A percentile compares a stretch with the other conserved stretches of the same genome.
These are phyloP conservation scores for Nesidiocoris tenuis DNA, from an alignment of 2,888 invertebrate genomes.

Conservation along the genomic window DNA sequence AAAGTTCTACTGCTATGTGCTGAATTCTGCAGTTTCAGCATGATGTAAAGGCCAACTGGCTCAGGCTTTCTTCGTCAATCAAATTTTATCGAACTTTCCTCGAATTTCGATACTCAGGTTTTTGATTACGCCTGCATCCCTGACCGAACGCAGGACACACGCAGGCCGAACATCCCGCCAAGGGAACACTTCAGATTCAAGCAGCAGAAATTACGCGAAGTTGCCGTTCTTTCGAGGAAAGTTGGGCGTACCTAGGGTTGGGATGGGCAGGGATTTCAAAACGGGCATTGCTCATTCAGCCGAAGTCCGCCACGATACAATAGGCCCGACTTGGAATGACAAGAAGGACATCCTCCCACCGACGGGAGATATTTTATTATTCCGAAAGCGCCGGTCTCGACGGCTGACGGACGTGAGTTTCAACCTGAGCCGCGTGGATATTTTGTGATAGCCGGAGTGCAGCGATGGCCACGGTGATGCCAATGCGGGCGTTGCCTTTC, in stretches of 20 bases:
- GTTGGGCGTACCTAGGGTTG: background rate
- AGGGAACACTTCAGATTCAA: too few species aligned
- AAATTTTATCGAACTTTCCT: too few species aligned
- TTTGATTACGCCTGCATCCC: too few species aligned
- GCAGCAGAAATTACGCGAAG: too few species aligned
- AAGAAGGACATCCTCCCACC: background rate
- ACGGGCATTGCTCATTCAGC: constrained; percentile 7
- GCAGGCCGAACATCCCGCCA: too few species aligned
- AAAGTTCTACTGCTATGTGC: too few species aligned
- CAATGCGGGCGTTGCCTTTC: background rate
- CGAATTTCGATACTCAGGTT: too few species aligned
- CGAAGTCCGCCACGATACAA: constrained; percentile 1
- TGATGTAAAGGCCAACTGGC: too few species aligned
- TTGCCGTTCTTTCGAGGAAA: background rate
- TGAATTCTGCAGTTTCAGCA: too few species aligned
- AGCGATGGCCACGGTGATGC: background rate
- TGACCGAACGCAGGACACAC: too few species aligned
- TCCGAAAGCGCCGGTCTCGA: background rate
- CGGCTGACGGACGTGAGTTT: constrained; percentile 4
- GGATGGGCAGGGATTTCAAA: background rate
- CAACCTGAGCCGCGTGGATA: constrained; percentile 5
- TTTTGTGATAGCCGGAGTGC: background rate
- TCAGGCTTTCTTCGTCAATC: too few species aligned
- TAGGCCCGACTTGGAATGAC: background rate
- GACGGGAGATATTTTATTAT: background rate